Evolutionary conservation across 2,888 invertebrate genomes (phyloP).

Genomic region (Endotricha flammealis): DNA sequence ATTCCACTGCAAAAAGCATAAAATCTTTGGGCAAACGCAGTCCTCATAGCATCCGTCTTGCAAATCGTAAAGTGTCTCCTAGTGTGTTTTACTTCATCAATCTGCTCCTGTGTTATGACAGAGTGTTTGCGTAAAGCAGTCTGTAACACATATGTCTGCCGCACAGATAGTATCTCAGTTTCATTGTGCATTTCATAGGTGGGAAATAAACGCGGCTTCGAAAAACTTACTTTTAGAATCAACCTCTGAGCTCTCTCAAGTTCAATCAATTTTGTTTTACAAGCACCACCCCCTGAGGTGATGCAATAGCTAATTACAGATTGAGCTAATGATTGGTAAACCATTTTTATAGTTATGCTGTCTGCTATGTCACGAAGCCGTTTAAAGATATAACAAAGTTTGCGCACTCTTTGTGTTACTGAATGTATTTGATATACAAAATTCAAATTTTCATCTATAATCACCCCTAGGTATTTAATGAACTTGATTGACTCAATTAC

Average conservation of each 20-base stretch:
- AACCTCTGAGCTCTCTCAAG: conserved; percentile 2
- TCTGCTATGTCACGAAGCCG: conserved; percentile 1
- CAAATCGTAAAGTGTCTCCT: too few relatives aligned
- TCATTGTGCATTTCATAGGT: background rate
- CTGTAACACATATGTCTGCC: background rate
- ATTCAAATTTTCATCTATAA: background rate
- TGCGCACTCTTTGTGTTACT: background rate
- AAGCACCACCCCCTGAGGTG: background rate
- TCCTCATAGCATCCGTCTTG: too few relatives aligned
- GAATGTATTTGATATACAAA: conserved; percentile 1
- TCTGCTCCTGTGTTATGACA: too few relatives aligned
- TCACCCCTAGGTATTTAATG: background rate
- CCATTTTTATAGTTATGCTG: background rate
- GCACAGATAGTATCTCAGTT: background rate
- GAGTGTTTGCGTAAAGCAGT: too few relatives aligned
- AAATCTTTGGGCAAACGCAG: too few relatives aligned
- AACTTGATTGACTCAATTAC: background rate
- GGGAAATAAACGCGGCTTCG: background rate
- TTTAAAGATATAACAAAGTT: background rate
- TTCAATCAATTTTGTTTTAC: conserved; percentile 1
- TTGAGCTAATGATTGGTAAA: conserved; percentile 21
- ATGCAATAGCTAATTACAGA: background rate
- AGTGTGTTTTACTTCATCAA: too few relatives aligned
- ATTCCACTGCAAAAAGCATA: too few relatives aligned
- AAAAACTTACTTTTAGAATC: background rate